Percentiles rank a stretch among this genome's conserved stretches.
Evolutionary conservation across 2,888 invertebrate species (phyloP).

Genomic region (Siphlonurus alternatus): DNA sequence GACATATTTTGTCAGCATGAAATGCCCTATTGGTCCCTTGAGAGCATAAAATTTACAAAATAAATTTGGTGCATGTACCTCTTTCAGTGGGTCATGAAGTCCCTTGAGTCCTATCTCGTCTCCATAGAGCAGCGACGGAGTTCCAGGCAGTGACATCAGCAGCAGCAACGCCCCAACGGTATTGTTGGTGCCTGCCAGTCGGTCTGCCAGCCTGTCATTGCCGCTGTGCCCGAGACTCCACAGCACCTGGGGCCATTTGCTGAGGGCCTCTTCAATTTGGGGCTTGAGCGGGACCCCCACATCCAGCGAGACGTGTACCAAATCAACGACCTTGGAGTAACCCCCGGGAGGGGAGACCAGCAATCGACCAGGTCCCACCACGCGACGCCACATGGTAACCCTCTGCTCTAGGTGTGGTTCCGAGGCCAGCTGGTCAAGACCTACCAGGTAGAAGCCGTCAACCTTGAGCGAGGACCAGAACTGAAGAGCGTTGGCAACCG

Average conservation of each 20-base stretch:
- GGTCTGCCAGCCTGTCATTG: constrained; percentile 37
- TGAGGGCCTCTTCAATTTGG: not conserved
- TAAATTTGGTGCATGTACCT: too few species aligned
- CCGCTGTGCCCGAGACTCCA: constrained; percentile 1
- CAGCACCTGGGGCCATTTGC: not conserved
- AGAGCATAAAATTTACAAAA: too few species aligned
- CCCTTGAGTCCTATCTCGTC: constrained; percentile 68
- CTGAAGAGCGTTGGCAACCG: constrained; percentile 39
- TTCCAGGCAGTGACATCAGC: constrained; percentile 69
- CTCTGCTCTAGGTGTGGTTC: constrained; percentile 39
- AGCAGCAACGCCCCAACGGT: constrained; percentile 52
- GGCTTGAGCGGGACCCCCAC: not conserved
- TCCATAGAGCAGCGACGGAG: constrained; percentile 77
- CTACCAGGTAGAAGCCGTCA: constrained; percentile 80
- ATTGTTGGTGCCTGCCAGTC: constrained; percentile 36
- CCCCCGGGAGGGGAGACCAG: not conserved
- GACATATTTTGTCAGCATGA: too few species aligned
- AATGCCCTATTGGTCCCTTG: too few species aligned
- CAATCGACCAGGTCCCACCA: constrained; percentile 20
- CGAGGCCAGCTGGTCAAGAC: constrained; percentile 46
- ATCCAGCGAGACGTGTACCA: constrained; percentile 7
- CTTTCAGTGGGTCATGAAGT: constrained; percentile 35
- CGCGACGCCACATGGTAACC: constrained; percentile 48
- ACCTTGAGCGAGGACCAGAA: constrained; percentile 61
- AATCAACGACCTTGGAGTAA: not conserved